Evolutionary conservation across 1,140 invertebrate genomes (phyloP).

Genomic region (Hetaerina americana): DNA sequence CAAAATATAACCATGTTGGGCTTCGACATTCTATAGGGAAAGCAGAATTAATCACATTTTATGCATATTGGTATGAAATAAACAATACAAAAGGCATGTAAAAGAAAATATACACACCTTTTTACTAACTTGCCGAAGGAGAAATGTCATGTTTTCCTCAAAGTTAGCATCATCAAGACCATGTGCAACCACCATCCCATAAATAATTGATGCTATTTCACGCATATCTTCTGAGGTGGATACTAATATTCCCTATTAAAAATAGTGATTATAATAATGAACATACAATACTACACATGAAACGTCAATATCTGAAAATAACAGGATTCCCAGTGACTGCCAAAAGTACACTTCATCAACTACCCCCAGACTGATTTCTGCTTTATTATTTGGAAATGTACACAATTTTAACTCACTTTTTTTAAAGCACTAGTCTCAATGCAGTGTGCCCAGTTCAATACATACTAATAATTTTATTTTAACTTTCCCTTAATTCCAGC

Average conservation of each 20-base stretch:
- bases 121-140: conserved; percentile 12
- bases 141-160: conserved; percentile 20
- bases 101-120: not conserved
- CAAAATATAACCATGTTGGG: conserved; percentile 57
- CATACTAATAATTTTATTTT: no score
- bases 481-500: no score
- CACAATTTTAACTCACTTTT: no score
- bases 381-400: no score
- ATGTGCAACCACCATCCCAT: conserved; percentile 47
- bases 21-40: conserved; percentile 43
- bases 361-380: no score
- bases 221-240: conserved; percentile 63
- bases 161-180: conserved; percentile 27
- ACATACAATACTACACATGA: no score
- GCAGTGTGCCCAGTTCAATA: no score
- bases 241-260: conserved; percentile 36
- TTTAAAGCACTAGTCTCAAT: no score
- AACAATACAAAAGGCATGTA: conserved; percentile 27
- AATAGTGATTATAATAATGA: no score
- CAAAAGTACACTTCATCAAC: no score
- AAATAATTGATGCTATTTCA: conserved; percentile 50
- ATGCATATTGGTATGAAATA: not conserved
- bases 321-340: no score
- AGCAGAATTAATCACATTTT: not conserved
- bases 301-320: no score